A percentile compares a stretch with the other conserved stretches of the same genome.
Conservation (phyloP, 2,797 vertebrate genomes). For the Brotula barbata region DNA sequence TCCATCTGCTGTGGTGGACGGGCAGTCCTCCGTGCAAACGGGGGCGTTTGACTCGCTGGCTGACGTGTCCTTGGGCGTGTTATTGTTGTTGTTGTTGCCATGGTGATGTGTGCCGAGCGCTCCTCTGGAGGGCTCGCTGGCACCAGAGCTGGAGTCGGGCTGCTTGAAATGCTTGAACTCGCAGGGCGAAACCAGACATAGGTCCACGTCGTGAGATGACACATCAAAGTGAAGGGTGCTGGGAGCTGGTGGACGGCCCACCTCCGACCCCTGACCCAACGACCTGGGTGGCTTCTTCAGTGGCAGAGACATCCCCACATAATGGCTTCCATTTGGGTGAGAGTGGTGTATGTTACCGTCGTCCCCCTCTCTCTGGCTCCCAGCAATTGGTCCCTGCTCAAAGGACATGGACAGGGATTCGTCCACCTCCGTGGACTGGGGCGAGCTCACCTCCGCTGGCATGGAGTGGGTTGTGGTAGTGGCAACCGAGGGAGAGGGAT, state of each 20-base stretch:
- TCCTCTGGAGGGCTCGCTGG: constrained; percentile 84
- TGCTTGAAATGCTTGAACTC: constrained; percentile 94
- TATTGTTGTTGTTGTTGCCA: constrained; percentile 59
- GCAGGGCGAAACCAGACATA: constrained; percentile 94
- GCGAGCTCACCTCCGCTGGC: constrained; percentile 93
- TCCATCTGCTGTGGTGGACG: constrained; percentile 84
- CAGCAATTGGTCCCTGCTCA: constrained; percentile 87
- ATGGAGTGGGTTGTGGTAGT: constrained; percentile 87
- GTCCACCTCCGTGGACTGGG: constrained; percentile 95
- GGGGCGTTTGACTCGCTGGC: constrained; percentile 87
- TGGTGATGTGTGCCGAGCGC: constrained; percentile 58
- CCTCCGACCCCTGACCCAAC: constrained; percentile 66
- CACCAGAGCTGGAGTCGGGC: constrained; percentile 70
- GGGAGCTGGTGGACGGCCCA: constrained; percentile 64
- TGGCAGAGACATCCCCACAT: constrained; percentile 79
- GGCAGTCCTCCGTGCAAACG: constrained; percentile 82
- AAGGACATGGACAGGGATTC: constrained; percentile 95
- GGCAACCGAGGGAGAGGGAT: constrained; percentile 87
- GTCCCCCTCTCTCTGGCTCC: constrained; percentile 83
- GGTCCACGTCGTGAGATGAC: constrained; percentile 87
- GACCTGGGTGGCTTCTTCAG: constrained; percentile 80
- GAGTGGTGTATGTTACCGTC: constrained; percentile 58
- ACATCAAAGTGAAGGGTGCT: constrained; percentile 75
- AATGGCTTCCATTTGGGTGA: constrained; percentile 71
- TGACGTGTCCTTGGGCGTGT: constrained; percentile 76